Base-by-base conservation (phyloP, 92 coral and sea anemone species). In the Isaurus tuberculatus region DNA sequence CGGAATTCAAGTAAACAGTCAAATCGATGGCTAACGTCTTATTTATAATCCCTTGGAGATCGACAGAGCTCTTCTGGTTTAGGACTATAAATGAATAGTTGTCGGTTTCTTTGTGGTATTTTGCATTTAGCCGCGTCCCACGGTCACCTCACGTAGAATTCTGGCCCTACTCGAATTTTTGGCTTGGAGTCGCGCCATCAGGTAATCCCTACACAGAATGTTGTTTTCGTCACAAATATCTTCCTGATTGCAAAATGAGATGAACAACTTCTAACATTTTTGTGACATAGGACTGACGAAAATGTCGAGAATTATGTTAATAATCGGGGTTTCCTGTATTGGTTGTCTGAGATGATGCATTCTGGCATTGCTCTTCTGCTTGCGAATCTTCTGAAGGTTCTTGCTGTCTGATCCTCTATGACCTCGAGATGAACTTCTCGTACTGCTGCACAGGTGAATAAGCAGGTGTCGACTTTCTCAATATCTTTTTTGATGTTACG, bases 341-440 rank as follows among this genome's bases (percentile, higher is more conserved):
- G n/a, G 37, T 79, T 89, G 73, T 89, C 92, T 7, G 92, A 89
- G 19, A 89, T 80, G 40, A 89, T 65, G 20, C 26, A 31, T 65
- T 79, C 84, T 27, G 86, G 86, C 25, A 89, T 46, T 2, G 79
- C 89, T 79, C 92, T 57, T 72, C 83, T 46, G 49, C 83, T 65
- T 8, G 72, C 78, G 40, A 88, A 88, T 48, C 91, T 65, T 67
- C 81, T 48, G 32, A 84, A 84, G 8, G 89, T 63, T 19, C 72
- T 34, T 60, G 89, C 63, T 26, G 85, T 79, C 43, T 73, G 80
- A 69, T 83, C 85, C 75, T 83, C 87, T 9, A 75, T 87, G 4
- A 88, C 60, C 64, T 88, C 88, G 26, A 75, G 81, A 70, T 83
- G 88, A 66, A 88, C 10, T 2, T 88, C 91, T 67, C 91, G 25